These are phyloP conservation scores for Epinotia nisella DNA, from an alignment of 2,888 invertebrate species.

Conservation along the genomic window DNA sequence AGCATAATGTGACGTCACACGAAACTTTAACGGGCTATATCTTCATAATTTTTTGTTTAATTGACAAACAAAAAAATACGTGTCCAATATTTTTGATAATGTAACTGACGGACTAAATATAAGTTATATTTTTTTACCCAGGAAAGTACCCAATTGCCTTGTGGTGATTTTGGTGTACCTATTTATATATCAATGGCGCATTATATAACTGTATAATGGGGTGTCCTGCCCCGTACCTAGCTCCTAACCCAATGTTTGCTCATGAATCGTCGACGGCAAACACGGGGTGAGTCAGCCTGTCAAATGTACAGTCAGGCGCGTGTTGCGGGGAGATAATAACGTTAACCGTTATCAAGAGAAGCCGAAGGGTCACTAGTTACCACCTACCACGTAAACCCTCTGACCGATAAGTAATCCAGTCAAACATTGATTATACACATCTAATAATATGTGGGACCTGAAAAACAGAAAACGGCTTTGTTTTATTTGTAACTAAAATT, in stretches of 20 bases:
- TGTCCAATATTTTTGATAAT: no score
- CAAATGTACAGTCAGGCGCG: slow-evolving; percentile 40
- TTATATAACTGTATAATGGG: slow-evolving; percentile 21
- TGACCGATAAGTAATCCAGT: slow-evolving; percentile 1
- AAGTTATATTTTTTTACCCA: no score
- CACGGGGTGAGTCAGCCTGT: slow-evolving; percentile 38
- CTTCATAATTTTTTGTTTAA: no score
- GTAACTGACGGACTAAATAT: no score
- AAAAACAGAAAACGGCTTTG: no score
- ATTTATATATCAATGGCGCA: background rate
- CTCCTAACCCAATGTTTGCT: slow-evolving; percentile 40
- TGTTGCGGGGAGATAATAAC: slow-evolving; percentile 30
- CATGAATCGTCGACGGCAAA: slow-evolving; percentile 28
- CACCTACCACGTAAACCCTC: slow-evolving; percentile 8
- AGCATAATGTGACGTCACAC: no score
- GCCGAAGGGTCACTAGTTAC: slow-evolving; percentile 1
- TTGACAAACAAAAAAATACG: no score
- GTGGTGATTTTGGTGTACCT: background rate
- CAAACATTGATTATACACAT: background rate
- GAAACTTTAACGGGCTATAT: no score
- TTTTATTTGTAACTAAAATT: no score
- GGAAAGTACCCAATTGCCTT: no score
- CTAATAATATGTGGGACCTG: no score
- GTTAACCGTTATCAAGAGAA: slow-evolving; percentile 23
- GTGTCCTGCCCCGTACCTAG: slow-evolving; percentile 21